Percentiles rank a stretch among this genome's conserved stretches.
These are phyloP conservation scores for Labrus mixtus DNA, from an alignment of 2,113 vertebrate genomes.

Conservation along the genomic window DNA sequence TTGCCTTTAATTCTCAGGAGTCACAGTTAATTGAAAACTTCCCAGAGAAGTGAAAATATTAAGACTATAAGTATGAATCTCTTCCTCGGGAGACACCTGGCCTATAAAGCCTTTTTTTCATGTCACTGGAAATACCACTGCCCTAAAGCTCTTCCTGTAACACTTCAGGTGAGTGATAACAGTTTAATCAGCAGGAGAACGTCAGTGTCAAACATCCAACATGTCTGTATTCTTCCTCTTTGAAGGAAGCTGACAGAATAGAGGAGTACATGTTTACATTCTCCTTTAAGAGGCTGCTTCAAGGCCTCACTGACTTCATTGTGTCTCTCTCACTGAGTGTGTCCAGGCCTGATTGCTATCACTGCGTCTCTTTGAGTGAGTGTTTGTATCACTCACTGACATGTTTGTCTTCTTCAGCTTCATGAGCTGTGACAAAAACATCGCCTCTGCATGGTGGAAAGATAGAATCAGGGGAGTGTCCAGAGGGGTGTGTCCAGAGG, in stretches of 20 bases:
- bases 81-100: neutral
- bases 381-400: neutral
- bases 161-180: conserved; percentile 1
- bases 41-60: neutral
- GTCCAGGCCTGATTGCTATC: conserved; percentile 59
- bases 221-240: neutral
- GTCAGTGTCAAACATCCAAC: neutral
- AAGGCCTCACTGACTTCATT: conserved; percentile 53
- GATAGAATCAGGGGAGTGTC: too few species aligned
- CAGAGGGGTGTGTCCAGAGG: too few species aligned
- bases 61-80: neutral
- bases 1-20: neutral
- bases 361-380: conserved; percentile 4
- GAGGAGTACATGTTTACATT: conserved; percentile 49
- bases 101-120: neutral
- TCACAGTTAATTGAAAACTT: neutral
- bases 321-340: conserved; percentile 54
- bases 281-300: conserved; percentile 26
- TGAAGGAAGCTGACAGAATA: neutral
- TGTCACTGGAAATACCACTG: neutral
- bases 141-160: conserved; percentile 2
- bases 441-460: neutral
- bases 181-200: neutral
- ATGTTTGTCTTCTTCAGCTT: conserved; percentile 50
- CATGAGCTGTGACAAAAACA: conserved; percentile 43